phyloP scores from a whole-genome alignment of 2,797 vertebrate genomes.

The Sarcoramphus papa region DNA sequence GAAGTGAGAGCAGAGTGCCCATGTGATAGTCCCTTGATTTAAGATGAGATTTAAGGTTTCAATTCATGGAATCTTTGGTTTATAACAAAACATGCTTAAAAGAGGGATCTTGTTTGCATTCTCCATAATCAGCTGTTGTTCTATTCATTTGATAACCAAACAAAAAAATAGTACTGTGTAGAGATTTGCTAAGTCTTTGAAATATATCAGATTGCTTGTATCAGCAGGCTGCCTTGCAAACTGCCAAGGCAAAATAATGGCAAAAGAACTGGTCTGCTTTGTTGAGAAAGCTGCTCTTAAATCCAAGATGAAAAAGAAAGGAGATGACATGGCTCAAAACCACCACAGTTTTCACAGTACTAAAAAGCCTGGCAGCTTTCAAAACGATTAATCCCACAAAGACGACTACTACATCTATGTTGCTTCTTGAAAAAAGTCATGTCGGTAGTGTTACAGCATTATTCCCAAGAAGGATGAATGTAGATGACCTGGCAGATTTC shows the following conservation, averaged over 20 bases:
- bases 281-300: background rate
- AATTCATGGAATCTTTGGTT: background rate
- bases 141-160: background rate
- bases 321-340: background rate
- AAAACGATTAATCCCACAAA: background rate
- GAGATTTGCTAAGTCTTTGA: background rate
- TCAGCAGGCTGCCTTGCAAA: background rate
- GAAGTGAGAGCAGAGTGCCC: background rate
- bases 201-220: background rate
- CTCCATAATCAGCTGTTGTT: background rate
- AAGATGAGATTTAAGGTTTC: background rate
- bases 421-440: background rate
- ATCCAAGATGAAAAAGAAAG: background rate
- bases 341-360: background rate
- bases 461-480: background rate
- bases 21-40: background rate
- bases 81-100: background rate
- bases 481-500: background rate
- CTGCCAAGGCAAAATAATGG: background rate
- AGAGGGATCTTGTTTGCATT: background rate
- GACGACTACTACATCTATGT: background rate
- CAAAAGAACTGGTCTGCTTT: background rate
- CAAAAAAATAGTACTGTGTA: background rate
- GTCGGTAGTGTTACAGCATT: background rate
- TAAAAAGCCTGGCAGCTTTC: conserved; percentile 26